Evolutionary conservation across 1,140 invertebrate genomes (phyloP), one percentile per base, ranked within the genome.

Genomic region (Euglossa dilemma): DNA sequence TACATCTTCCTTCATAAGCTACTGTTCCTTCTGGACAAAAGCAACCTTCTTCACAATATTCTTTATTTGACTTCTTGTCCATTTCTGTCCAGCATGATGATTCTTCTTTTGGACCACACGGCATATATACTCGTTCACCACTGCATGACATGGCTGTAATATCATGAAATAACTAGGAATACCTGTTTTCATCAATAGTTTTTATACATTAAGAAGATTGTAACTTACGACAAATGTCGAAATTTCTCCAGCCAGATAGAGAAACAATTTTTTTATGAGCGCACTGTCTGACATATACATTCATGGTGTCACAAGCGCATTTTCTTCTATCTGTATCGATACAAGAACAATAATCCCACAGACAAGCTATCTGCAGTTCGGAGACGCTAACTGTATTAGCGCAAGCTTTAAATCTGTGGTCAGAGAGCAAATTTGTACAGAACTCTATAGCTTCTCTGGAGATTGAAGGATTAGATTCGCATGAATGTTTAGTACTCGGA

Each of bases 1-100:
- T 95, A 91, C 98, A 99, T n/a, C 95, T 94, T 25, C 96, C 96
- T 36, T 96, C 95, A 76, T 98, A 96, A 12, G 97, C 93, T 2
- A 97, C 95, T 0, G 96, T 96, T 1, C 97, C 97, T 23, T 95
- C 91, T 0, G 97, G 97, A 94, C 98, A 99, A 93, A 97, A 98
- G 91, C 98, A 99, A 11, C 98, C 98, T 91, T 98, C 97, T 50
- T 97, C 96, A 90, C 98, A 98, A 20, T 94, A 92, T 0, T 85
- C 83, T n/a, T 93, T 87, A 61, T 93, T 92, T 23, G 84, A 11
- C 23, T 91, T 86, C 20, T 84, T 83, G 28, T 91, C 85, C 8
- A 87, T 20, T 47, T 87, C 89, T 12, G 94, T 93, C 11, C 94
- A 95, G 85, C 96, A 96, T 1, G 95, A 95, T 56, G 92, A 87